A percentile compares a stretch with the other conserved stretches of the same genome.
Conservation (phyloP, 1,140 invertebrate species). For the Pachypeltis micranthus region DNA sequence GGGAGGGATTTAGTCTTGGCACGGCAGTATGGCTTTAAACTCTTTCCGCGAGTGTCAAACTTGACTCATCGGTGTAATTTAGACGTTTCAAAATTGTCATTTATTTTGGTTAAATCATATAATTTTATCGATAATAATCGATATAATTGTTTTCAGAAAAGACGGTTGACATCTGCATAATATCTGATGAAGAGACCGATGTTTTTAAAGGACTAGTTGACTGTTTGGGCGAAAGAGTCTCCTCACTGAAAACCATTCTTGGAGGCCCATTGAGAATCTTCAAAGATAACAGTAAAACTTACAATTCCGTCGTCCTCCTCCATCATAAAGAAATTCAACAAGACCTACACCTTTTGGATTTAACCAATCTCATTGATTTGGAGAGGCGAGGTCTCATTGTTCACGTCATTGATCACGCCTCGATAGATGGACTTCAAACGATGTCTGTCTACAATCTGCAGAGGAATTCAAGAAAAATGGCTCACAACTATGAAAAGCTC, state of each 20-base stretch:
- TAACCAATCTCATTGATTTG: slow-evolving; percentile 26
- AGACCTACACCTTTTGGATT: slow-evolving; percentile 26
- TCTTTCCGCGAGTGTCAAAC: too few relatives aligned
- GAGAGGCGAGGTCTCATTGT: slow-evolving; percentile 28
- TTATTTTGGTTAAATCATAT: too few relatives aligned
- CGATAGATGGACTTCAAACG: slow-evolving; percentile 25
- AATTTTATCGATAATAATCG: too few relatives aligned
- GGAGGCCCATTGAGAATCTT: background rate
- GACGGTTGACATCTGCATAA: slow-evolving; percentile 25
- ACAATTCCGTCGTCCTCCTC: slow-evolving; percentile 27
- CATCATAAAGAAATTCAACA: slow-evolving; percentile 28
- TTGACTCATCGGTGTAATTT: too few relatives aligned
- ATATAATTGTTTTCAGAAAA: slow-evolving; percentile 23
- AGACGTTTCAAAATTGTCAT: too few relatives aligned
- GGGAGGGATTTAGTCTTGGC: too few relatives aligned
- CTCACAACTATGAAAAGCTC: slow-evolving; percentile 28
- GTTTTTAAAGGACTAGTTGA: slow-evolving; percentile 17
- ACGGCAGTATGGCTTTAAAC: too few relatives aligned
- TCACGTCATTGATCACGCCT: slow-evolving; percentile 27
- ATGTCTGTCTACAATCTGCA: slow-evolving; percentile 28
- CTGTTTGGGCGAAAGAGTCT: slow-evolving; percentile 17
- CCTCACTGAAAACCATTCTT: slow-evolving; percentile 18
- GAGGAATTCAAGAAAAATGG: slow-evolving; percentile 25
- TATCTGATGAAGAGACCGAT: slow-evolving; percentile 23
- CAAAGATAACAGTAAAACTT: slow-evolving; percentile 15